Base-by-base conservation (phyloP, 2,113 vertebrate genomes). In the Chauna torquata region DNA sequence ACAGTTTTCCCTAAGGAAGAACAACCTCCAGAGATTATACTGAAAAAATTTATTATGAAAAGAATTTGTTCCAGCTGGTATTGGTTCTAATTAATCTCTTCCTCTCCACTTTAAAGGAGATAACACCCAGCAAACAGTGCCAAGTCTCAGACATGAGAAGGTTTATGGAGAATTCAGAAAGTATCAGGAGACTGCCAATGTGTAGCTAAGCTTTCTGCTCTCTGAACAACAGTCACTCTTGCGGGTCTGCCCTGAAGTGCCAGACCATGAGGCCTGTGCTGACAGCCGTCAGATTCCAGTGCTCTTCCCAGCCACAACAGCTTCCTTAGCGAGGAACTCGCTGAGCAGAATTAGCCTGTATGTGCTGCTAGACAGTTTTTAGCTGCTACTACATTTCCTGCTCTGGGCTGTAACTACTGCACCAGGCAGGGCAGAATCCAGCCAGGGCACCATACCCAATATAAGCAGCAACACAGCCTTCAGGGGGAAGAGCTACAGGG, bases 261-360 rank as follows among this genome's bases (percentile, higher is more conserved):
- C 78, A 87, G 28, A 69, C 12, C 16, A n/a, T n/a, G n/a, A n/a
- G n/a, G 42, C 30, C 52, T 50, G 17, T 88, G 66, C 76, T 77
- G 62, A 30, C 38, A 80, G 80, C 50, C 22, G 1, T 8, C 1
- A 0, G 58, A 58, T 3, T 5, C 17, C 68, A 57, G 40, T 6
- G 86, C 58, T 57, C 54, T 12, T 57, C 52, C 52, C 54, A 86
- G 72, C 59, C 64, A 14, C 2, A 3, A 30, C 47, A 32, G 52
- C 71, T 49, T 38, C 24, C 74, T 23, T 10, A 45, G 27, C n/a
- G 32, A 47, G 61, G 15, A 70, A 23, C n/a, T 17, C 38, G 10
- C n/a, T 7, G 27, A 25, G 61, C 47, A 82, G 30, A 65, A 38
- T 7, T 1, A 45, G 45, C 42, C 69, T 66, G 38, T 8, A 17